Evolutionary conservation across 1,140 invertebrate genomes (phyloP), one percentile per base, ranked within the genome.

Genomic region (Bombus terrestris): DNA sequence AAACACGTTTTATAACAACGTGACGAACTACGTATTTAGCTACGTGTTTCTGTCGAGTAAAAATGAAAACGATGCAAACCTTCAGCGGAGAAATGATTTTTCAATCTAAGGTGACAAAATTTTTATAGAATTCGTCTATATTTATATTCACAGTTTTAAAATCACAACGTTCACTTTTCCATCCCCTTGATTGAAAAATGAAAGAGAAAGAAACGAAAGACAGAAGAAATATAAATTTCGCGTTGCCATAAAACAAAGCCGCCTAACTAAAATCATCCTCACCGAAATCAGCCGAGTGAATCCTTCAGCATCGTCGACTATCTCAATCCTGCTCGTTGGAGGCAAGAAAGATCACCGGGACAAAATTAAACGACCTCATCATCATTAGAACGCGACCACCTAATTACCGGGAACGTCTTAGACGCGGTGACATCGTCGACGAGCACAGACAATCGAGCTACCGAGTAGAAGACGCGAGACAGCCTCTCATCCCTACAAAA

Each of bases 331-430:
- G 32, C 75, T 35, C 77, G 72, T 39, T 28, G 4, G 35, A n/a
- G 59, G 68, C 86, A 89, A 91, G 87, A 90, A 89, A 85, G 82
- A 89, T 85, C 80, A 79, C 81, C 79, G 64, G 86, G 85, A 88
- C 83, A 91, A 89, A 91, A 92, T 92, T 88, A 92, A 91, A 92
- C 85, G 85, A 92, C 88, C 89, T 92, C 91, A 91, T 92, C 91
- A 92, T 93, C 91, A 92, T 92, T 92, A 93, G 90, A 88, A 85
- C 66, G 64, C 64, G 53, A 47, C 72, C 85, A 92, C 91, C 91
- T 92, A 92, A 93, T 93, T 93, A 93, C 86, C 72, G 32, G 37
- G 78, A 88, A 88, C 85, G 84, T 92, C 92, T 92, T 87, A 91
- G 88, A 92, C 91, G 79, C 85, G 86, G 89, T 92, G 91, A 92